Conservation (phyloP, 2,888 invertebrate species). For the Entomobrya proxima region DNA sequence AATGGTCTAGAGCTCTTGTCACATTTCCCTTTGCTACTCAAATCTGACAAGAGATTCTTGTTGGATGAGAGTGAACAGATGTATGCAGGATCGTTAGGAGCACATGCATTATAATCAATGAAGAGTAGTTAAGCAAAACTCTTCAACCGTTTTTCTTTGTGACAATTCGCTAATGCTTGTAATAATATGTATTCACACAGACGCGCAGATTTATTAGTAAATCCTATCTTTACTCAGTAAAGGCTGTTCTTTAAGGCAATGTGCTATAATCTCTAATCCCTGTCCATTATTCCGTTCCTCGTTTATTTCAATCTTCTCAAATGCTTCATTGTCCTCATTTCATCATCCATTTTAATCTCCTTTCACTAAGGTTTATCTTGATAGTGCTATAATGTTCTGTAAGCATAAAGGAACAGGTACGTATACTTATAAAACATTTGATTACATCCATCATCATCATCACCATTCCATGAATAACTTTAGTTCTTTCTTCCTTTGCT, state of each 20-base stretch:
- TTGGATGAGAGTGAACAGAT: not conserved
- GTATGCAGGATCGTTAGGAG: not conserved
- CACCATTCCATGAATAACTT: not conserved
- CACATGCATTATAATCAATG: not conserved
- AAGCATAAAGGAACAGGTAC: conserved; percentile 16
- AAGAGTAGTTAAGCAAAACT: not conserved
- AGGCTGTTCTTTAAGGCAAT: not conserved
- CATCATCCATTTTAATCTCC: conserved; percentile 45
- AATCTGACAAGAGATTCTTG: not conserved
- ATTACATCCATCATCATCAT: conserved; percentile 24
- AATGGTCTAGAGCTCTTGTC: too few relatives aligned
- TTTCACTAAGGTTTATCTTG: too few relatives aligned
- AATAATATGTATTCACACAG: conserved; percentile 31
- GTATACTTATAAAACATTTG: conserved; percentile 4
- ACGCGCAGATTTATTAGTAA: conserved; percentile 28
- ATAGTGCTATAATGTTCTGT: too few relatives aligned
- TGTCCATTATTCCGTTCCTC: conserved; percentile 9
- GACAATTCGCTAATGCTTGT: not conserved
- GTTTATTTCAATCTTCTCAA: conserved; percentile 28
- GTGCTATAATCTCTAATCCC: not conserved
- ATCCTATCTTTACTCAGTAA: not conserved
- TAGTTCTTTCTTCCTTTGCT: not conserved
- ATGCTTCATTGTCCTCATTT: conserved; percentile 35
- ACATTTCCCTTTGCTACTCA: not conserved
- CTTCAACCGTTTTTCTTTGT: not conserved